phyloP scores from a whole-genome alignment of 2,113 vertebrate species.

The Phaethon lepturus region DNA sequence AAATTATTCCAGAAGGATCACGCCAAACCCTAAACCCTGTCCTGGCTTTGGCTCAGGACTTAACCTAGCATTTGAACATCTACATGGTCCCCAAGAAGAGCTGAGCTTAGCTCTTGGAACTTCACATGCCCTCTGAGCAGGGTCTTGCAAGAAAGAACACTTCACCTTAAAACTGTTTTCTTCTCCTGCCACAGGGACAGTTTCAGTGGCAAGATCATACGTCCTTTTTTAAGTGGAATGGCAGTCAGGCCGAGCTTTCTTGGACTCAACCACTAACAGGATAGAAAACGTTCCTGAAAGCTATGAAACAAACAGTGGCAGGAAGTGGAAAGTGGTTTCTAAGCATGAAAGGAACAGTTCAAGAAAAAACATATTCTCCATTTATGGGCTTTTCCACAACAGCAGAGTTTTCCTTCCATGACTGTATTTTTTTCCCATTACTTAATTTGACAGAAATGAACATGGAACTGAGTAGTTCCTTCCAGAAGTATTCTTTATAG shows the following conservation, averaged over 20 bases:
- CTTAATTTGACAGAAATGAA: neutral
- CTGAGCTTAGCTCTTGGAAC: neutral
- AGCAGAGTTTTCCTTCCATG: neutral
- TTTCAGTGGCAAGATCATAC: neutral
- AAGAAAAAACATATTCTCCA: neutral
- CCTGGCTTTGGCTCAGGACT: neutral
- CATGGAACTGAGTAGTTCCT: neutral
- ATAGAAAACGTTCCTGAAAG: neutral
- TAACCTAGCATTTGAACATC: neutral
- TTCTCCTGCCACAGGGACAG: neutral
- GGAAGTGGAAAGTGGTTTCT: slow-evolving; percentile 10
- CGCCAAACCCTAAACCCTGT: neutral
- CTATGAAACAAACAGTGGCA: neutral
- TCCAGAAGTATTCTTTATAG: neutral
- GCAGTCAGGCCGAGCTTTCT: neutral
- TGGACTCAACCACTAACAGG: neutral
- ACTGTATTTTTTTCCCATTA: neutral
- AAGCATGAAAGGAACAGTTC: neutral
- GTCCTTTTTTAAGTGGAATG: neutral
- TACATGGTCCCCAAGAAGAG: neutral
- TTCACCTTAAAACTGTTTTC: neutral
- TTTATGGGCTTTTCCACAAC: neutral
- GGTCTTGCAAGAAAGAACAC: accelerated
- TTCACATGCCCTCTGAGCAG: neutral
- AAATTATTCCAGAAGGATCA: neutral